Percentiles rank a stretch among this genome's conserved stretches.
Evolutionary conservation across 2,888 invertebrate species (phyloP).

Genomic region (Hirudinaria manillensis): DNA sequence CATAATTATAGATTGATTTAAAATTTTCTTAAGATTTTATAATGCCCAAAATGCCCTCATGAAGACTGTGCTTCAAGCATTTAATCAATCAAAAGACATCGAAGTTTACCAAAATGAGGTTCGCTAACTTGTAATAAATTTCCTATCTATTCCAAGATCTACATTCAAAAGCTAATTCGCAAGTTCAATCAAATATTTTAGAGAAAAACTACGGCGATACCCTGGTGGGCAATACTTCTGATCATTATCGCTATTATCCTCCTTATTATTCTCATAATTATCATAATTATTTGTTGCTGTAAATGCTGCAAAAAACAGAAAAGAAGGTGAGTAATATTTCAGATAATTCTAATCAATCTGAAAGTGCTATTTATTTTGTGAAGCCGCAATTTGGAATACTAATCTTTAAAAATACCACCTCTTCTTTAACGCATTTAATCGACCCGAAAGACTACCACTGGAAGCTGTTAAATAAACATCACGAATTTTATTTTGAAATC

Average conservation of each 20-base stretch:
- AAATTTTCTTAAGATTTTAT: constrained; percentile 22
- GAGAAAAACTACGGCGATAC: constrained; percentile 5
- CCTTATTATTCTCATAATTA: constrained; percentile 23
- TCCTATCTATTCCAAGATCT: background rate
- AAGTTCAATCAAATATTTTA: background rate
- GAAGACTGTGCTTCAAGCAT: constrained; percentile 7
- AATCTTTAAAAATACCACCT: background rate
- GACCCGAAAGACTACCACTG: no score
- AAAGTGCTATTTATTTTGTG: no score
- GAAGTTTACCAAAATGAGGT: constrained; percentile 10
- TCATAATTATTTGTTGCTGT: constrained; percentile 27
- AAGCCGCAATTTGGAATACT: background rate
- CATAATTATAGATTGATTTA: background rate
- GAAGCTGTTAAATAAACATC: no score
- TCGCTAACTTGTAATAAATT: background rate
- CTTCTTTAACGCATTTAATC: no score
- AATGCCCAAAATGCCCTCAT: constrained; percentile 24
- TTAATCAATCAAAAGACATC: constrained; percentile 23
- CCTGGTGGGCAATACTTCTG: constrained; percentile 32
- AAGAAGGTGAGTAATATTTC: background rate
- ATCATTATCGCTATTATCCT: constrained; percentile 31
- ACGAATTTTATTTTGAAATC: no score
- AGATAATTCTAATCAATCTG: background rate
- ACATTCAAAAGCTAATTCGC: background rate
- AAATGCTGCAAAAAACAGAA: constrained; percentile 22